These are phyloP conservation scores for Danio kyathit DNA, from an alignment of 2,797 vertebrate genomes.

Conservation along the genomic window DNA sequence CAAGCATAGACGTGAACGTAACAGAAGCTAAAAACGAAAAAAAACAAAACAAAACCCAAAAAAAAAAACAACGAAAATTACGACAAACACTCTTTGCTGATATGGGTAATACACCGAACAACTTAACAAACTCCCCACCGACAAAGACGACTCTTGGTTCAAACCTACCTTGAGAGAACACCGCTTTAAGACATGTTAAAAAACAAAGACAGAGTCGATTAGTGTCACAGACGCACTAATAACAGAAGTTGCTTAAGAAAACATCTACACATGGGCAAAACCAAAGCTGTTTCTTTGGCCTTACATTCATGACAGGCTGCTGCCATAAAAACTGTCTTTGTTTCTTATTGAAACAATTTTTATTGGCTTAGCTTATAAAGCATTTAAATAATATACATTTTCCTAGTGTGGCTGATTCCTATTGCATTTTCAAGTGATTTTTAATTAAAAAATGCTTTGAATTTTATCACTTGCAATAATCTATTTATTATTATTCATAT, in stretches of 20 bases:
- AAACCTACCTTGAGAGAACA: slow-evolving; percentile 71
- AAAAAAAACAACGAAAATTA: slow-evolving; percentile 48
- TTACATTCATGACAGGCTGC: neutral
- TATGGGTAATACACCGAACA: slow-evolving; percentile 60
- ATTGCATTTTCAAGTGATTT: neutral
- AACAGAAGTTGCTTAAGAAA: slow-evolving; percentile 38
- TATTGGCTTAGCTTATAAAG: neutral
- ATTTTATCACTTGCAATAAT: neutral
- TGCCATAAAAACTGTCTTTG: neutral
- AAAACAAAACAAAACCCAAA: slow-evolving; percentile 8
- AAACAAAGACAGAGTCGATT: slow-evolving; percentile 68
- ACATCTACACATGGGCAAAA: slow-evolving; percentile 36
- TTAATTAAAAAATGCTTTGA: too few species aligned
- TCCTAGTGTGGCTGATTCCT: neutral
- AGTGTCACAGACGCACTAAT: slow-evolving; percentile 58
- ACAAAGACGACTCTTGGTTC: slow-evolving; percentile 61
- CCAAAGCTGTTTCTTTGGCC: neutral
- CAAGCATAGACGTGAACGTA: slow-evolving; percentile 47
- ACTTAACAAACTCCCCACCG: slow-evolving; percentile 58
- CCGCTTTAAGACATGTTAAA: slow-evolving; percentile 71
- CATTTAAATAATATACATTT: neutral
- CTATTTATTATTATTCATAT: neutral
- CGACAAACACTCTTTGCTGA: slow-evolving; percentile 61
- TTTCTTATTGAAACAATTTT: slow-evolving; percentile 10
- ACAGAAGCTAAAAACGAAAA: slow-evolving; percentile 33